Evolutionary conservation across 2,797 vertebrate genomes (phyloP).

Genomic region (Threskiornis aethiopicus): DNA sequence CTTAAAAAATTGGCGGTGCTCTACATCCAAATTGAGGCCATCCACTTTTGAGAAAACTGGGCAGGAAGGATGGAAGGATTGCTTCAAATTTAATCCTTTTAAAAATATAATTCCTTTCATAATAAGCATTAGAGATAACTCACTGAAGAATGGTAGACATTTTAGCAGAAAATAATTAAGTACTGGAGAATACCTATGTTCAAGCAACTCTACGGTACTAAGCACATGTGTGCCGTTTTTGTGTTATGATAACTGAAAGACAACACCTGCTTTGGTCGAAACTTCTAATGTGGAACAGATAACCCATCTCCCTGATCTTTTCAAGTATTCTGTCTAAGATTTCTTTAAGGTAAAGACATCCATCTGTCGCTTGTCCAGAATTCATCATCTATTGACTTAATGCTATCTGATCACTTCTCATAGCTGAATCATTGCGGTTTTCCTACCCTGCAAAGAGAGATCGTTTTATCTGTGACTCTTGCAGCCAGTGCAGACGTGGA

Average conservation of each 20-base stretch:
- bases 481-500: not conserved
- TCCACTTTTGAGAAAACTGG: not conserved
- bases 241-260: not conserved
- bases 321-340: not conserved
- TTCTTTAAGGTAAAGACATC: not conserved
- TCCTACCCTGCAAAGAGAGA: not conserved
- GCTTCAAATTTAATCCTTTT: not conserved
- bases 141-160: not conserved
- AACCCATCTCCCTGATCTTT: not conserved
- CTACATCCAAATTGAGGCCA: not conserved
- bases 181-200: not conserved
- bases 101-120: not conserved
- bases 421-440: not conserved
- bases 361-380: not conserved
- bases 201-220: not conserved
- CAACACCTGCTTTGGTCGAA: not conserved
- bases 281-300: not conserved
- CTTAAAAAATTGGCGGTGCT: not conserved
- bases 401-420: not conserved
- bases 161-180: not conserved
- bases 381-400: not conserved
- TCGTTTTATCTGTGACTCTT: not conserved
- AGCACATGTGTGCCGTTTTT: accelerated
- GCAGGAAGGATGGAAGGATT: not conserved
- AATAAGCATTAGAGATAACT: not conserved